phyloP scores from a whole-genome alignment of 2,888 invertebrate genomes.

The Phortica okadai region DNA sequence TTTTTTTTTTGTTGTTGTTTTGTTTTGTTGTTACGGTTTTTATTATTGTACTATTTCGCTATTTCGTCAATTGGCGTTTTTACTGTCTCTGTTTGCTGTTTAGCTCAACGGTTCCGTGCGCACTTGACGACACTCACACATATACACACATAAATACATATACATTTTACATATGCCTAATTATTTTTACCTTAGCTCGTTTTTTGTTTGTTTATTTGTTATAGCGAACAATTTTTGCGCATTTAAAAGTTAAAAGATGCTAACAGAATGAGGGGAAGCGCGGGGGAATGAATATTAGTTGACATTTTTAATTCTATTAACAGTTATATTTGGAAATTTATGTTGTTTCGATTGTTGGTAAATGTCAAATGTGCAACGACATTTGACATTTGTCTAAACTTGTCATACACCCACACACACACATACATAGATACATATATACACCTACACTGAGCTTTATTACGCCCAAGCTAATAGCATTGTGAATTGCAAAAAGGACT shows the following conservation, averaged over 20 bases:
- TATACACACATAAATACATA: not conserved
- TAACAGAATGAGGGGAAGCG: conserved; percentile 53
- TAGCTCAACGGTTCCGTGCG: conserved; percentile 42
- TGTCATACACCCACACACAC: not conserved
- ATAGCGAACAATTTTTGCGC: conserved; percentile 16
- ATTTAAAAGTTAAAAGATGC: conserved; percentile 46
- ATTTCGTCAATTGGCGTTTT: conserved; percentile 57
- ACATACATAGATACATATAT: not conserved
- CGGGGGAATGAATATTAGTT: conserved; percentile 1
- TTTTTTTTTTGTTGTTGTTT: conserved; percentile 42
- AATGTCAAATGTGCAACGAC: conserved; percentile 54
- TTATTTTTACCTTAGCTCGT: conserved; percentile 70
- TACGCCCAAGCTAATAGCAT: not conserved
- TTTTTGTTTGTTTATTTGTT: conserved; percentile 37
- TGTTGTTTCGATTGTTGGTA: conserved; percentile 48
- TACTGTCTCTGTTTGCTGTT: conserved; percentile 50
- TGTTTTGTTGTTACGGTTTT: conserved; percentile 23
- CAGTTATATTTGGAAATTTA: conserved; percentile 45
- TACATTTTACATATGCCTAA: conserved; percentile 66
- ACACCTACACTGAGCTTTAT: not conserved
- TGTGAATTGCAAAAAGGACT: not conserved
- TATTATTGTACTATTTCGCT: conserved; percentile 51
- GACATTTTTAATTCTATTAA: conserved; percentile 24
- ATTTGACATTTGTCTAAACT: conserved; percentile 17
- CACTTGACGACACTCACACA: not conserved